phyloP scores from a whole-genome alignment of 2,888 invertebrate species.

The Eupithecia centaureata region DNA sequence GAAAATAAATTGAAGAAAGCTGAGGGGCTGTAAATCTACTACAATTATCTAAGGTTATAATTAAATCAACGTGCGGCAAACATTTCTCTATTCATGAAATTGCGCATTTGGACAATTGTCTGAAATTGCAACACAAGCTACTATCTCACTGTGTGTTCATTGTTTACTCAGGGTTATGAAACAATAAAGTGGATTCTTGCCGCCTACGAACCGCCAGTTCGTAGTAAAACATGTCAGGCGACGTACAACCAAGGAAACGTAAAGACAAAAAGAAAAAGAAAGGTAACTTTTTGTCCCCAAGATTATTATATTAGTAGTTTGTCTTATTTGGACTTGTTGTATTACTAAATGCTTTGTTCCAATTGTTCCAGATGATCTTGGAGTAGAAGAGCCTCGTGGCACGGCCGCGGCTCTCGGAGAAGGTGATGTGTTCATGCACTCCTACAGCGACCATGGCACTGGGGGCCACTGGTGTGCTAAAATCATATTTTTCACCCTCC shows the following conservation, averaged over 20 bases:
- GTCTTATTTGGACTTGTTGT: neutral
- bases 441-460: conserved; percentile 89
- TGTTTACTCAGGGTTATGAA: conserved; percentile 82
- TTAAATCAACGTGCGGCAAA: conserved; percentile 73
- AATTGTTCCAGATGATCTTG: conserved; percentile 74
- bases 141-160: conserved; percentile 56
- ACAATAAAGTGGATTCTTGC: conserved; percentile 72
- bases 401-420: conserved; percentile 78
- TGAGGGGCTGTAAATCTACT: conserved; percentile 63
- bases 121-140: conserved; percentile 39
- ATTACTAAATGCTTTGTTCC: neutral
- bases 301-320: neutral
- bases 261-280: conserved; percentile 93
- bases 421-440: conserved; percentile 90
- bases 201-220: conserved; percentile 74
- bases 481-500: conserved; percentile 90
- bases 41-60: conserved; percentile 78
- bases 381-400: conserved; percentile 75
- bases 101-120: conserved; percentile 73
- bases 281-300: conserved; percentile 80
- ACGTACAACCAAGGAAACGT: conserved; percentile 93
- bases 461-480: conserved; percentile 94
- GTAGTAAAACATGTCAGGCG: conserved; percentile 89
- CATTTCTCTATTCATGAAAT: conserved; percentile 67
- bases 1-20: conserved; percentile 81